Base-by-base conservation (phyloP, 2,797 vertebrate species). In the Propithecus deckenii region DNA sequence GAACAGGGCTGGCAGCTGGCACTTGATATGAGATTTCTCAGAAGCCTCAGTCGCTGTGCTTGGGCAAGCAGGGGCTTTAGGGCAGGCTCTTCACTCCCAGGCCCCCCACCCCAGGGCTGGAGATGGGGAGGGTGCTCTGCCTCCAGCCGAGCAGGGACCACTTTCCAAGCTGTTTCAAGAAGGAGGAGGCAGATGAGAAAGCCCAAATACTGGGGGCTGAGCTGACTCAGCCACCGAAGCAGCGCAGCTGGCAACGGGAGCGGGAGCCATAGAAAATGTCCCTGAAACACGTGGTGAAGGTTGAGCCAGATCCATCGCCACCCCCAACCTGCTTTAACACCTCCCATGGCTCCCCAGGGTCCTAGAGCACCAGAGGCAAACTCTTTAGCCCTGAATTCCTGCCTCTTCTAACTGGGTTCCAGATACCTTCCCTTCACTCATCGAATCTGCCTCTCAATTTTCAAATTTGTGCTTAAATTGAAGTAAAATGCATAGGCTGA, bases 1-100 rank as follows among this genome's bases (percentile, higher is more conserved):
- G 72, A 61, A 17, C 50, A 20, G 52, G 67, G 69, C 12, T 1
- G 57, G 59, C 7, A 17, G 63, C 87, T 74, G 55, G 48, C 80
- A 74, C 76, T 86, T 71, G 52, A 83, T 69, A 92, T 30, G 67
- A 89, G 87, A 83, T 96, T 96, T 97, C 96, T 93, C 92, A 59
- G 92, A 93, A 96, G 75, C 80, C 22, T 63, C 41, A 2, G 25
- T 38, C 35, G 35, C 20, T 89, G 23, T 38, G 43, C 41, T 59
- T 41, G 4, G 80, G 69, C 65, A 85, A 74, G 75, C 65, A 2
- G 59, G 20, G 28, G 4, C 18, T 61, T 25, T 3, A 55, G 7
- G 4, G 43, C 30, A 7, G 52, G 65, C 15, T 30, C 32, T 38
- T 67, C 22, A 7, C 5, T 28, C 59, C 61, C 7, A 35, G 9